Evolutionary conservation across 1,140 invertebrate genomes (phyloP).

Genomic region (Drosophila truncata): DNA sequence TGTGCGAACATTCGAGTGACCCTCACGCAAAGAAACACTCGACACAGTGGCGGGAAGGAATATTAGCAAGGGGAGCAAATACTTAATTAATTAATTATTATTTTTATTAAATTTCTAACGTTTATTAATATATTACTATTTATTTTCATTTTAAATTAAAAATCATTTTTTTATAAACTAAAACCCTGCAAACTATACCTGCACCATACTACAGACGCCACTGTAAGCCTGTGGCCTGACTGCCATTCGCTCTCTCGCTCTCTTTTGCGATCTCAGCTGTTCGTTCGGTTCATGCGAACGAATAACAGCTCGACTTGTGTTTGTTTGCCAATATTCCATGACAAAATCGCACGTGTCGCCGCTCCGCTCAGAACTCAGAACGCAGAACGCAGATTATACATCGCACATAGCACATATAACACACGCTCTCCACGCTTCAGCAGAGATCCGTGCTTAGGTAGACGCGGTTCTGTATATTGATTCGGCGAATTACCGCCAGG

Average conservation of each 20-base stretch:
- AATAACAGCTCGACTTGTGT: conserved; percentile 13
- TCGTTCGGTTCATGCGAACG: not conserved
- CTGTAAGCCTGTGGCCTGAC: conserved; percentile 17
- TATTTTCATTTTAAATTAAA: not conserved
- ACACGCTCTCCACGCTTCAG: conserved; percentile 20
- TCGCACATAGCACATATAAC: not conserved
- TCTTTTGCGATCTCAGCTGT: conserved; percentile 44
- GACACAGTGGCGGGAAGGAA: conserved; percentile 2
- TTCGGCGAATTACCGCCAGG: conserved; percentile 7
- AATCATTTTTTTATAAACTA: not conserved
- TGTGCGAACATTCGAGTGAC: conserved; percentile 34
- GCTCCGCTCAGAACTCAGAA: conserved; percentile 26
- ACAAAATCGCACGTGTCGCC: conserved; percentile 51
- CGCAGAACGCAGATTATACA: conserved; percentile 7
- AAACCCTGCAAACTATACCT: not conserved
- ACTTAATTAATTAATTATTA: too few relatives aligned
- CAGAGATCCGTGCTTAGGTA: conserved; percentile 17
- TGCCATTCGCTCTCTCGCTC: conserved; percentile 39
- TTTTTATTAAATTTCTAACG: not conserved
- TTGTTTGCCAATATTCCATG: conserved; percentile 51
- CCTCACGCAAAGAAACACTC: conserved; percentile 30
- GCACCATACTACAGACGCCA: not conserved
- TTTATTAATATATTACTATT: not conserved
- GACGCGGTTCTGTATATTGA: not conserved
- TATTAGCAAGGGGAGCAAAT: not conserved